Base-by-base conservation (phyloP, 2,797 vertebrate species). In the Hozukius guyotensis region DNA sequence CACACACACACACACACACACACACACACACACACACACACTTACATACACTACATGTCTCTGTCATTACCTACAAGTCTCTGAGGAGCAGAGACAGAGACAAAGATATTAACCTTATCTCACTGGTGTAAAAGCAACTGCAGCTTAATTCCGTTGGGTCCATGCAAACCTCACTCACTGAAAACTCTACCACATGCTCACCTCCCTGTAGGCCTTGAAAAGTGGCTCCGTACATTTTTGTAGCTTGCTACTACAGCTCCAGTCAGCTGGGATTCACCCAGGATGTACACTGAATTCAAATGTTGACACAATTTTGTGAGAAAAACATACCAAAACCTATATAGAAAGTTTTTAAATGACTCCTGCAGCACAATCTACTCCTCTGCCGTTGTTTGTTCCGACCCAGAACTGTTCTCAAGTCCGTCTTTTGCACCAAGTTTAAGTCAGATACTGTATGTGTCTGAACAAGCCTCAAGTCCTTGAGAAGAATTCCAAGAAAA, bases 101-200 rank as follows among this genome's bases (percentile, higher is more conserved):
- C 42, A 63, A 13, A 38, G 29, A 74, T 55, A 57, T 79, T 75
- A 78, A 82, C 84, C 76, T 73, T 55, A 49, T 77, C 64, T 69
- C 69, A 32, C 6, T 59, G n/a, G 16, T 76, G 57, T 75, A 71
- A 74, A 59, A 32, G 57, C 8, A 29, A 24, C 63, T 60, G 74
- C 81, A 79, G 56, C 24, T 5, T 56, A 2, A 38, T 67, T 61
- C 73, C 59, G 74, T 2, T 57, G 68, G 34, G 61, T 18, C 34
- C 57, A 5, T 34, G 24, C 42, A 59, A 73, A 69, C 38, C 31
- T 53, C 34, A 16, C 34, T 72, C 46, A n/a, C 55, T 52, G 31
- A 55, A 77, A 68, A 25, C 71, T 66, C 32, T 9, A 57, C 42
- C 16, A 2, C 61, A 24, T 11, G 22, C n/a, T 34, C 7, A 2